phyloP scores from a whole-genome alignment of 1,140 invertebrate species.

The Chionoecetes opilio region DNA sequence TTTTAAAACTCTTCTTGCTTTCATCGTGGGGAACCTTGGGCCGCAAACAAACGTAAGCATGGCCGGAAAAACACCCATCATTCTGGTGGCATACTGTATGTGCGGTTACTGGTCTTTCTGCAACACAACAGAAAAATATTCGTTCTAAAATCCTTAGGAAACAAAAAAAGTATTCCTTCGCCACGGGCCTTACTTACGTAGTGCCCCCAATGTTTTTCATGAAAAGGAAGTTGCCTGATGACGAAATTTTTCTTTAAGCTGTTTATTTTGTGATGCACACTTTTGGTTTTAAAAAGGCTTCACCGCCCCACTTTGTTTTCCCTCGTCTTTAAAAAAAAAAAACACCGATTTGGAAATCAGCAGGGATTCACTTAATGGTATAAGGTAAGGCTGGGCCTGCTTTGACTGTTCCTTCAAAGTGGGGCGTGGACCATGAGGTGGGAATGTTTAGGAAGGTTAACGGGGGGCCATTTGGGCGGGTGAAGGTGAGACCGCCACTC shows the following conservation, averaged over 20 bases:
- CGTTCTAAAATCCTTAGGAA: constrained; percentile 85
- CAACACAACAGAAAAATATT: constrained; percentile 86
- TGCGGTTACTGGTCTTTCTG: constrained; percentile 84
- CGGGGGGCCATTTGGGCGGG: constrained; percentile 83
- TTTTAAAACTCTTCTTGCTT: background rate
- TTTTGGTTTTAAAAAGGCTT: constrained; percentile 86
- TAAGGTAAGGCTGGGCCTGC: too few species aligned
- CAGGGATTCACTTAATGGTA: constrained; percentile 83
- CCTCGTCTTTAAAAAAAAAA: constrained; percentile 85
- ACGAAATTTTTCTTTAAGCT: constrained; percentile 75
- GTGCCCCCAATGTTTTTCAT: too few species aligned
- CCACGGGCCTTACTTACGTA: constrained; percentile 69
- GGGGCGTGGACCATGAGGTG: constrained; percentile 87
- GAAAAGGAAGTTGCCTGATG: constrained; percentile 65
- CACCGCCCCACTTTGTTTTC: constrained; percentile 85
- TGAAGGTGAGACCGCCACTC: constrained; percentile 79
- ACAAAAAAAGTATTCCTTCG: constrained; percentile 81
- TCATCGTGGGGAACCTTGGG: constrained; percentile 43
- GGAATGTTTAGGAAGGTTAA: constrained; percentile 86
- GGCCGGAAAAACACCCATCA: constrained; percentile 84
- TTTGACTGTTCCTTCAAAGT: constrained; percentile 84
- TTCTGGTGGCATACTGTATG: too few species aligned
- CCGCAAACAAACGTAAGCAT: background rate
- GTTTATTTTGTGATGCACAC: constrained; percentile 85
- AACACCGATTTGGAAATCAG: constrained; percentile 84